A percentile compares a stretch with the other conserved stretches of the same genome.
Evolutionary conservation across 2,113 vertebrate genomes (phyloP).

Genomic region (Hyperopisus bebe): DNA sequence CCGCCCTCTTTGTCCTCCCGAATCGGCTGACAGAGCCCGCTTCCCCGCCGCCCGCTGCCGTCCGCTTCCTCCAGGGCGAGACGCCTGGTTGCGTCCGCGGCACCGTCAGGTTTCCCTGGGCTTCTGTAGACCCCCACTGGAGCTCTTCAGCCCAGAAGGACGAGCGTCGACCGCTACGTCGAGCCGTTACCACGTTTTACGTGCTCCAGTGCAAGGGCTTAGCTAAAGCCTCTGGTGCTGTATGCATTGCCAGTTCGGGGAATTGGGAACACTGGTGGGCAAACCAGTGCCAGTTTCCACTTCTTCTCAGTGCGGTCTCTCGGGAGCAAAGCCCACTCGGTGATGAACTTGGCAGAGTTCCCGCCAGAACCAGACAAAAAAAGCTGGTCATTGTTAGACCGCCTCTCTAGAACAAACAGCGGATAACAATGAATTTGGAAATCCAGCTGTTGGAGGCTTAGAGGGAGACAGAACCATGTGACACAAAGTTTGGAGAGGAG

Average conservation of each 20-base stretch:
- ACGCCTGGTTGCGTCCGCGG: background rate
- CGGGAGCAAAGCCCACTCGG: background rate
- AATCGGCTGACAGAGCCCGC: background rate
- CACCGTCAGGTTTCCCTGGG: background rate
- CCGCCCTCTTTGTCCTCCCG: slow-evolving; percentile 3
- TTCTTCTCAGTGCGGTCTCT: background rate
- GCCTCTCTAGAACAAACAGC: background rate
- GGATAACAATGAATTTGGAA: background rate
- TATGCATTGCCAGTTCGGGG: background rate
- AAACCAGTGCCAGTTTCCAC: background rate
- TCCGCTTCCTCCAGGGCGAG: background rate
- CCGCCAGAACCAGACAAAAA: background rate
- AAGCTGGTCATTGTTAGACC: background rate
- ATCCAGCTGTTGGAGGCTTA: background rate
- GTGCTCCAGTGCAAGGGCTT: background rate
- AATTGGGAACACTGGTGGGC: background rate
- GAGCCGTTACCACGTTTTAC: background rate
- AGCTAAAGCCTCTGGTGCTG: background rate
- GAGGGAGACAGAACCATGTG: background rate
- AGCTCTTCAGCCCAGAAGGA: background rate
- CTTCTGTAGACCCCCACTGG: background rate
- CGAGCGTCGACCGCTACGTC: background rate
- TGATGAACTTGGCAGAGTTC: background rate
- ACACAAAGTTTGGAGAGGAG: background rate
- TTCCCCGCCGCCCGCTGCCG: background rate